phyloP scores from a whole-genome alignment of 2,888 invertebrate species.

The Leucoptera coffeella region DNA sequence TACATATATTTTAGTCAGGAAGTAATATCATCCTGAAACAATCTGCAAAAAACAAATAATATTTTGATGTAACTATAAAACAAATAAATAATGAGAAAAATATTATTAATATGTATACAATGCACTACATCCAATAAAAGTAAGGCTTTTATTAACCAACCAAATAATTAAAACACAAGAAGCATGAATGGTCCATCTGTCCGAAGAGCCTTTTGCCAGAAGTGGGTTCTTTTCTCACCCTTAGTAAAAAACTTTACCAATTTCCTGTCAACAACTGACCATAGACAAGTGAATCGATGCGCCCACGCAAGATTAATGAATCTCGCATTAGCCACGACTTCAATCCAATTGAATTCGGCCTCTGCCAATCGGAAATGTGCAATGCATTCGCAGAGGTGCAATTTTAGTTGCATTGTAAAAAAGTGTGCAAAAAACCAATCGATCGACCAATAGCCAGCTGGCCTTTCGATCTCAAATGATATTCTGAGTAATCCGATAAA shows the following conservation, averaged over 20 bases:
- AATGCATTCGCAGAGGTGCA: constrained; percentile 30
- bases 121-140: too few species aligned
- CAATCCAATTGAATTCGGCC: constrained; percentile 42
- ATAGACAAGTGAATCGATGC: constrained; percentile 29
- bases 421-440: constrained; percentile 21
- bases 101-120: too few species aligned
- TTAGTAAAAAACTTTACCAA: constrained; percentile 31
- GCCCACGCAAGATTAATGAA: constrained; percentile 40
- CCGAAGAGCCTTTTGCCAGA: too few species aligned
- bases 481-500: constrained; percentile 39
- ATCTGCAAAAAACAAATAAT: too few species aligned
- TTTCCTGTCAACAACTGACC: constrained; percentile 52
- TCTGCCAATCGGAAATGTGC: constrained; percentile 41
- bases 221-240: too few species aligned
- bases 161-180: too few species aligned
- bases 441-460: constrained; percentile 40
- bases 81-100: too few species aligned
- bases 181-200: too few species aligned
- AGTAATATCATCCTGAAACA: too few species aligned
- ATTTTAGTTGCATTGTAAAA: constrained; percentile 35
- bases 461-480: constrained; percentile 13
- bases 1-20: too few species aligned
- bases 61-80: too few species aligned
- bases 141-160: too few species aligned
- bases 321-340: constrained; percentile 44